Base-by-base conservation (phyloP, 2,113 vertebrate genomes). In the Pogona vitticeps region DNA sequence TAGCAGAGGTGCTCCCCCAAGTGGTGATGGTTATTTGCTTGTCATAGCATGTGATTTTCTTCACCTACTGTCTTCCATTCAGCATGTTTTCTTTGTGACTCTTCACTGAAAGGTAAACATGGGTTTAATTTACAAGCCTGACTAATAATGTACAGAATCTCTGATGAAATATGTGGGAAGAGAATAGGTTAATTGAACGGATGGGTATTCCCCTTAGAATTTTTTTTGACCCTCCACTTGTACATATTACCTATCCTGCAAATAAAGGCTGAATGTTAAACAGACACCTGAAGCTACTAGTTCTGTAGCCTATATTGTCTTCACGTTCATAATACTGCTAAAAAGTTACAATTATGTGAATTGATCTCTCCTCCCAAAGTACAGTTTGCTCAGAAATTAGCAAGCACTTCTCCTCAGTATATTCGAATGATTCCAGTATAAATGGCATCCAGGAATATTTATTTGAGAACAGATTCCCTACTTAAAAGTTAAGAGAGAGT, bases 281-380 rank as follows among this genome's bases (percentile, higher is more conserved):
- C 86, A 91, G 87, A 92, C 91, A 94, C 92, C 94, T 95, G 92
- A 95, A 93, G 92, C 91, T 92, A 88, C 89, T 73, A 58, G 86
- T 93, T 87, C 90, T 90, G 89, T 88, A 86, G 85, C 87, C 87
- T 93, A 80, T 86, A 92, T 90, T 86, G 75, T 88, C 87, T 92
- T 92, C 67, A 72, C 92, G 93, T 59, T 92, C 46, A 52, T 52
- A 52, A 52, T 52, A 10, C 10, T 52, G 46, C 46, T 10, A 52
- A 52, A 52, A 5, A 52, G 46, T 6, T 5, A 52, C 5, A 10
- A 52, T 52, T 52, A 6, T 52, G 46, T 52, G 46, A 52, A 52
- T 6, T 52, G 46, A 52, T 52, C 46, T 10, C 46, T 52, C 46
- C 10, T 52, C 46, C 46, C 10, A 10, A 52, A 52, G 46, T 52